Conservation (phyloP, 1,140 invertebrate genomes). For the Homalodisca vitripennis region DNA sequence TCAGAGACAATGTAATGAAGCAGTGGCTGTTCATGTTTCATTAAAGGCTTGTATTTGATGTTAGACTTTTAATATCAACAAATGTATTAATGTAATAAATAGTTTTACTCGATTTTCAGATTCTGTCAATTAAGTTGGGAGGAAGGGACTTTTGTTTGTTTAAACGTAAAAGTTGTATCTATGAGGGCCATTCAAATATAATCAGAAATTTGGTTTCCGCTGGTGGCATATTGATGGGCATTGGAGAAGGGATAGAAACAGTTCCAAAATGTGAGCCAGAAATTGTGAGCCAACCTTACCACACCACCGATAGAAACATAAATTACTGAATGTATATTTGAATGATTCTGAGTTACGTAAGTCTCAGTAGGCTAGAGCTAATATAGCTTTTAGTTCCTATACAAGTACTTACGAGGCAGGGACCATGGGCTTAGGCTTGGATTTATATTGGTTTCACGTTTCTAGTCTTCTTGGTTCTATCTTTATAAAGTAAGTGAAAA, state of each 20-base stretch:
- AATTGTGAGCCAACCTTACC: background rate
- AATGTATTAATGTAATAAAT: too few relatives aligned
- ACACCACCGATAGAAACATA: background rate
- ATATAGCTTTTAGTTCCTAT: conserved; percentile 1
- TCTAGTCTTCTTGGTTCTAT: conserved; percentile 11
- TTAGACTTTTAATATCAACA: too few relatives aligned
- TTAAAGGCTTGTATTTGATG: too few relatives aligned
- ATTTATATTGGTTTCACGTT: too few relatives aligned
- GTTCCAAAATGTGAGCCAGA: background rate
- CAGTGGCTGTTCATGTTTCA: too few relatives aligned
- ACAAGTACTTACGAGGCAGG: conserved; percentile 3
- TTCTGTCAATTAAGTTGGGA: too few relatives aligned
- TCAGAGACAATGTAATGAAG: too few relatives aligned
- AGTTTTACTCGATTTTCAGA: too few relatives aligned
- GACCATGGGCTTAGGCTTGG: background rate
- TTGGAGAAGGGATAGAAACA: background rate
- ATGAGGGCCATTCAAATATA: too few relatives aligned
- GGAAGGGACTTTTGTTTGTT: too few relatives aligned
- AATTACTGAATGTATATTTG: background rate
- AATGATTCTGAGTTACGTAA: background rate
- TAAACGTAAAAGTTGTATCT: too few relatives aligned
- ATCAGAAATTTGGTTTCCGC: background rate
- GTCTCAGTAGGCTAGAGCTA: background rate
- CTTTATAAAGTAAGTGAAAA: too few relatives aligned
- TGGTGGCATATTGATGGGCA: background rate